A percentile compares a stretch with the other conserved stretches of the same genome.
These are phyloP conservation scores for Romanogobio albipinnatus DNA, from an alignment of 2,113 vertebrate genomes.

Conservation along the genomic window DNA sequence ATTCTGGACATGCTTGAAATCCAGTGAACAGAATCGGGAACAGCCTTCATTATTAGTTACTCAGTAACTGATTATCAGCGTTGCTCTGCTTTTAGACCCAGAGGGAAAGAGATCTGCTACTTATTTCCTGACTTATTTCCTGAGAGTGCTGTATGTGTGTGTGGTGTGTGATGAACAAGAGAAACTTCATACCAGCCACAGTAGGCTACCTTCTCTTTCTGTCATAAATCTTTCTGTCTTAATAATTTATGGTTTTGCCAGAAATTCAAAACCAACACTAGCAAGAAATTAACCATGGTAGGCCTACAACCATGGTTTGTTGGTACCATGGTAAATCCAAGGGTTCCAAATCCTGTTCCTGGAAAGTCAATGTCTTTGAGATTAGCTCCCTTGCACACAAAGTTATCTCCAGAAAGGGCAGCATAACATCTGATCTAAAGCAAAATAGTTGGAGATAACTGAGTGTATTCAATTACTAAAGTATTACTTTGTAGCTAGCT, in stretches of 20 bases:
- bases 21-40: slow-evolving; percentile 12
- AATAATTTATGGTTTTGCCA: neutral
- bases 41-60: slow-evolving; percentile 49
- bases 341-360: neutral
- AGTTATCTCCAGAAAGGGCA: no score
- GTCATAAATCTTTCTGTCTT: neutral
- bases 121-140: neutral
- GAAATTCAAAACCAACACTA: neutral
- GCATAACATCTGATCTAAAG: no score
- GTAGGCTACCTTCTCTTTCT: neutral
- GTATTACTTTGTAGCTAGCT: neutral
- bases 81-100: neutral
- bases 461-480: neutral
- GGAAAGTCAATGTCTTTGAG: neutral
- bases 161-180: neutral
- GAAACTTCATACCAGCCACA: neutral
- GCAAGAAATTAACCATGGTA: neutral
- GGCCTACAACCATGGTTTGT: neutral
- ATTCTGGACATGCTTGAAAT: slow-evolving; percentile 6
- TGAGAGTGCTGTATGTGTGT: neutral
- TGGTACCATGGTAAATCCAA: neutral
- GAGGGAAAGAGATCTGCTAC: neutral
- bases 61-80: slow-evolving; percentile 50
- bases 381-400: neutral
- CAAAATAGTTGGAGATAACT: no score